Evolutionary conservation across 1,140 invertebrate species (phyloP).

Genomic region (Goniozus legneri): DNA sequence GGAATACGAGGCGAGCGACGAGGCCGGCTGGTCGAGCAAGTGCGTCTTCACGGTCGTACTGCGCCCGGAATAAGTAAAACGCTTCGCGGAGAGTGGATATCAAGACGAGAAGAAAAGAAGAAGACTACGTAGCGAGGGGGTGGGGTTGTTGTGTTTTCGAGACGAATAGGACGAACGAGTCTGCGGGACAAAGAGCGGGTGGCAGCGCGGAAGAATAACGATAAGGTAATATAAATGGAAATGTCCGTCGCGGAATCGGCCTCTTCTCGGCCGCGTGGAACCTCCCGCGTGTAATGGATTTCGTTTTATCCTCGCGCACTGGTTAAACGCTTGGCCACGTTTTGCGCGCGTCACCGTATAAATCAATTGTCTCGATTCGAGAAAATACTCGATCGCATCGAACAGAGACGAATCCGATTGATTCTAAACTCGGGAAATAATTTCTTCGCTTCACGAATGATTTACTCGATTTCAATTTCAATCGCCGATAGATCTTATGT

Average conservation of each 20-base stretch:
- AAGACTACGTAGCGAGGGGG: neutral
- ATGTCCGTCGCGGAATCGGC: constrained; percentile 26
- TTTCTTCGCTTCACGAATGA: too few relatives aligned
- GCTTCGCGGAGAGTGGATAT: neutral
- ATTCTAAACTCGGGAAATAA: too few relatives aligned
- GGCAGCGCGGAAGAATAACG: constrained; percentile 24
- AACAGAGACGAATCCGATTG: too few relatives aligned
- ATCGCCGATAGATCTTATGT: too few relatives aligned
- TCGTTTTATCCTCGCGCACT: constrained; percentile 27
- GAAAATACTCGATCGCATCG: too few relatives aligned
- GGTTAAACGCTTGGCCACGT: too few relatives aligned
- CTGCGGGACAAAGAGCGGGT: constrained; percentile 7
- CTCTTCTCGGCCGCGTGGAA: too few relatives aligned
- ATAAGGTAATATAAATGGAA: constrained; percentile 51
- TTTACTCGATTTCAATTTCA: too few relatives aligned
- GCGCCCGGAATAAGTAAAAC: constrained; percentile 31
- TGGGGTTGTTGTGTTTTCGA: neutral
- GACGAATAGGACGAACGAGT: constrained; percentile 1
- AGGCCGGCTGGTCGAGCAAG: constrained; percentile 51
- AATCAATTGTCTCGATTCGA: too few relatives aligned
- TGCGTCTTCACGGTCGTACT: constrained; percentile 48
- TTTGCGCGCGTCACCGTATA: too few relatives aligned
- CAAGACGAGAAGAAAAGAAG: neutral
- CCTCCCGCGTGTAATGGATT: constrained; percentile 31
- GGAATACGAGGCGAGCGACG: constrained; percentile 49